Conservation (phyloP, 2,888 invertebrate species). For the Drosophila nr. fundita region DNA sequence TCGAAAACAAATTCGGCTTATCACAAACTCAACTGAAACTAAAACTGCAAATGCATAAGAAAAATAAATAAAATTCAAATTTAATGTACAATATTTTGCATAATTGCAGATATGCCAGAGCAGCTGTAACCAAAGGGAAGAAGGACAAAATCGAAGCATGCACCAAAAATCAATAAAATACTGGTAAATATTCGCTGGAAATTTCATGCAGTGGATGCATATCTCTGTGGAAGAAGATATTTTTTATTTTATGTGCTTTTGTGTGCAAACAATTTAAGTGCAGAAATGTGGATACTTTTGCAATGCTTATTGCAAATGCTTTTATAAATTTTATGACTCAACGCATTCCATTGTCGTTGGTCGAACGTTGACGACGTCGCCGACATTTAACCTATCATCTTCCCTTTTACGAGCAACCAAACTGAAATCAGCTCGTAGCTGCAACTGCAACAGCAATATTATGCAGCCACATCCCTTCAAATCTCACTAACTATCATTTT, state of each 20-base stretch:
- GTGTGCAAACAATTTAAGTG: slow-evolving; percentile 54
- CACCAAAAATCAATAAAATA: slow-evolving; percentile 65
- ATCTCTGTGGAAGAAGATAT: not conserved
- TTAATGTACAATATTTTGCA: slow-evolving; percentile 57
- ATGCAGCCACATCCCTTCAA: slow-evolving; percentile 58
- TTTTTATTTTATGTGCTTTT: slow-evolving; percentile 3
- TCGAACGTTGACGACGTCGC: slow-evolving; percentile 29
- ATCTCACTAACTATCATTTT: slow-evolving; percentile 70
- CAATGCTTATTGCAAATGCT: slow-evolving; percentile 68
- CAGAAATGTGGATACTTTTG: slow-evolving; percentile 61
- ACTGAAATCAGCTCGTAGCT: slow-evolving; percentile 43
- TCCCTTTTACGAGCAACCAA: slow-evolving; percentile 54
- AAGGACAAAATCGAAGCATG: slow-evolving; percentile 21
- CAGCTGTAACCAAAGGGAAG: slow-evolving; percentile 30
- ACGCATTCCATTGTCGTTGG: slow-evolving; percentile 61
- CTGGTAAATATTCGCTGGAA: slow-evolving; percentile 65
- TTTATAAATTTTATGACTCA: slow-evolving; percentile 77
- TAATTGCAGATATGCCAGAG: slow-evolving; percentile 55
- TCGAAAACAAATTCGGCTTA: slow-evolving; percentile 8
- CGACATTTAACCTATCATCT: slow-evolving; percentile 66
- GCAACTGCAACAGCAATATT: slow-evolving; percentile 29
- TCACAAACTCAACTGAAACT: slow-evolving; percentile 36
- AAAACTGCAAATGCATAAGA: slow-evolving; percentile 36
- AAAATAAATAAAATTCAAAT: slow-evolving; percentile 33
- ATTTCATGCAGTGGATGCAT: slow-evolving; percentile 21